Percentiles rank a stretch among this genome's conserved stretches.
These are phyloP conservation scores for Crotophaga sulcirostris DNA, from an alignment of 2,113 vertebrate species.

Conservation along the genomic window DNA sequence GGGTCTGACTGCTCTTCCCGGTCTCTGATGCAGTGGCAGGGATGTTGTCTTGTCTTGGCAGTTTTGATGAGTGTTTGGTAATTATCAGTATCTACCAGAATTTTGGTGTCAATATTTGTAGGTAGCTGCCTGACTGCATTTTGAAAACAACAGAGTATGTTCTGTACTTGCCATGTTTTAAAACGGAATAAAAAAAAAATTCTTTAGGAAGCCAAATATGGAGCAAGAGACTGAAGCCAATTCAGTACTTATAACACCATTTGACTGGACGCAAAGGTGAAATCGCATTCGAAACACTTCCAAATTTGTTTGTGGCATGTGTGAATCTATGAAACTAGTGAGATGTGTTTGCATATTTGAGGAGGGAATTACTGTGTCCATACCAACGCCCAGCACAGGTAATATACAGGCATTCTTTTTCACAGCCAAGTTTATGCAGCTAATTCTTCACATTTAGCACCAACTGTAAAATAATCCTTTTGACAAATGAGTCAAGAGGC, in stretches of 20 bases:
- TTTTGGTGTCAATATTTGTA: neutral
- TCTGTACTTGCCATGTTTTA: neutral
- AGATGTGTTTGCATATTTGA: neutral
- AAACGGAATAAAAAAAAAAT: neutral
- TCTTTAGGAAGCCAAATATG: neutral
- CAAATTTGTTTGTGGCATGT: neutral
- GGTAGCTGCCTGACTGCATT: neutral
- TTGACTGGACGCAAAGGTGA: slow-evolving; percentile 1
- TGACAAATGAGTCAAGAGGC: slow-evolving; percentile 58
- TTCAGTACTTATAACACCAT: neutral
- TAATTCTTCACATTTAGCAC: slow-evolving; percentile 40
- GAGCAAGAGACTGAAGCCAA: neutral
- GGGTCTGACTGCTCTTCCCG: neutral
- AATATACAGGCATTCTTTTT: neutral
- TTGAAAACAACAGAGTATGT: neutral
- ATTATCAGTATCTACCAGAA: neutral
- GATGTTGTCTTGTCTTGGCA: neutral
- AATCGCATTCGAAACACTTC: neutral
- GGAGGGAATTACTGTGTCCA: neutral
- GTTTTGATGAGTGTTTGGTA: neutral
- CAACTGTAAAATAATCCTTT: neutral
- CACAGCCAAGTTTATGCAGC: slow-evolving; percentile 20
- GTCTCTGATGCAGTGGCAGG: neutral
- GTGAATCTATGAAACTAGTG: neutral
- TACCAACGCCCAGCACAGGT: neutral